Evolutionary conservation across 2,113 vertebrate species (phyloP), one percentile per base, ranked within the genome.

Genomic region (Eira barbara): DNA sequence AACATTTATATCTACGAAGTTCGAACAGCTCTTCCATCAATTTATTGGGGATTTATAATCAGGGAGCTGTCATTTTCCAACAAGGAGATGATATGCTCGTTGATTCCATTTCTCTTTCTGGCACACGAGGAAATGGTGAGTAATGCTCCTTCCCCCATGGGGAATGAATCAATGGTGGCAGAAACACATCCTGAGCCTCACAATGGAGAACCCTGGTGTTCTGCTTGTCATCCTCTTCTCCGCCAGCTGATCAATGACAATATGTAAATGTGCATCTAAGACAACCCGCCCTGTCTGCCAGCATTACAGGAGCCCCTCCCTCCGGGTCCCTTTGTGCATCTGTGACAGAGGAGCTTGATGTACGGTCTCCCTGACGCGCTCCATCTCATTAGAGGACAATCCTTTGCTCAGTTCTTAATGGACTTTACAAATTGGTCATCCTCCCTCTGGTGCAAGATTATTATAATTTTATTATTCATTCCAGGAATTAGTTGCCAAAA

Each of bases 301-400:
- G 29, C 52, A 31, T 34, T 15, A 17, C n/a, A 8, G 47, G 7
- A 36, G n/a, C 82, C 90, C 87, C 94, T 93, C 97, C 96, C 78
- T 39, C 34, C 84, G 39, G 84, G 36, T 65, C 71, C 89, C 55
- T 98, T 93, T 97, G 89, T 96, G 67, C 25, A 14, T 93, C 42
- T 17, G 45, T 95, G 98, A 94, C 94, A 88, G 71, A 57, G 42
- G 34, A 57, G 89, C 92, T 80, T 96, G 92, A 97, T 39, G 83
- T 45, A 71, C 18, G 5, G 88, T 81, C 96, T 97, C 93, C 95
- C 80, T 87, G 95, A 80, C 0, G 34, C 36, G 69, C 92, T 88
- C 91, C 84, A 87, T 94, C 95, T 96, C 93, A 96, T 98, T 97
- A 97, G 92, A 94, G 57, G 89, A 97, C 96, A 96, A 96, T 80